These are phyloP conservation scores for Asbolus verrucosus DNA, from an alignment of 1,140 invertebrate species.

Conservation along the genomic window DNA sequence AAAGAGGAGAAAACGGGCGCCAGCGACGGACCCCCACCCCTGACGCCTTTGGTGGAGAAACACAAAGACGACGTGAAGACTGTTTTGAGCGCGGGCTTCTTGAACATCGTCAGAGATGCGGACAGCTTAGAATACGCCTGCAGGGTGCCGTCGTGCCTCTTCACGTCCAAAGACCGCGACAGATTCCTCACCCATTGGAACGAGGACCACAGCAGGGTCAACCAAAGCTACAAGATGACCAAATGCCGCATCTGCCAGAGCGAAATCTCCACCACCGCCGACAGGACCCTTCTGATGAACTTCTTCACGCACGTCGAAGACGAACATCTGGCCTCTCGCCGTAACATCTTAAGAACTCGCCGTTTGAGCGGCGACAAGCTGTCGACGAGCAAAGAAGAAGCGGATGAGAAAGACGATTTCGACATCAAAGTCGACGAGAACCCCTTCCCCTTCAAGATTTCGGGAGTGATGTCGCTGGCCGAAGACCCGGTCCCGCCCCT, in stretches of 20 bases:
- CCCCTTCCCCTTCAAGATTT: constrained; percentile 57
- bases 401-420: no score
- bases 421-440: no score
- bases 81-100: constrained; percentile 45
- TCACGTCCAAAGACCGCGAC: constrained; percentile 50
- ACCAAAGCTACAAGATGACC: neutral
- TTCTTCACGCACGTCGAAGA: constrained; percentile 51
- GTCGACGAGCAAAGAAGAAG: constrained; percentile 46
- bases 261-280: constrained; percentile 23
- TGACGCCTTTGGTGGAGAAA: constrained; percentile 20
- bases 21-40: constrained; percentile 42
- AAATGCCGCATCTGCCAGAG: constrained; percentile 50
- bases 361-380: constrained; percentile 58
- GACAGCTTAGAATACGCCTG: constrained; percentile 54
- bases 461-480: constrained; percentile 56
- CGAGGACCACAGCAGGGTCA: constrained; percentile 45
- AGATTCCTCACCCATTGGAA: constrained; percentile 58
- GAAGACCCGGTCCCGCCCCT: constrained; percentile 45
- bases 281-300: constrained; percentile 47
- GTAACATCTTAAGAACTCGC: constrained; percentile 44
- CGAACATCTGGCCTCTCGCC: constrained; percentile 45
- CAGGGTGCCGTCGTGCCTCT: constrained; percentile 55
- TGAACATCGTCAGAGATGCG: constrained; percentile 51
- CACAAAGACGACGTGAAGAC: neutral
- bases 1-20: constrained; percentile 13